Evolutionary conservation across 2,113 vertebrate genomes (phyloP), one percentile per base, ranked within the genome.

Genomic region (Budorcas taxicolor): DNA sequence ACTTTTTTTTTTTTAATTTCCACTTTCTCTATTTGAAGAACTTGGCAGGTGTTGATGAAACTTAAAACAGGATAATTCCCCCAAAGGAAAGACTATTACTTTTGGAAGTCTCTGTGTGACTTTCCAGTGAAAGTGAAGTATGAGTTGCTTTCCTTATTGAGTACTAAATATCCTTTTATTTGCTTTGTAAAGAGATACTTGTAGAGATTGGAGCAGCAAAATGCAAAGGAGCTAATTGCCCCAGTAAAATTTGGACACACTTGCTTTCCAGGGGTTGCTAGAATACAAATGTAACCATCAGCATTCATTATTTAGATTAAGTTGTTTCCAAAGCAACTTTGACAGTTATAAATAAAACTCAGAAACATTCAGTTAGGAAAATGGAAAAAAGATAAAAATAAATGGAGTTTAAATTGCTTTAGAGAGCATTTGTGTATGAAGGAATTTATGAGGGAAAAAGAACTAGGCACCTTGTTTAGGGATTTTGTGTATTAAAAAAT

Each of bases 351-450:
- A 97, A 90, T 76, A 97, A 96, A 94, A 96, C 58, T 55, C 92
- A 84, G 81, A 98, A 96, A 93, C 80, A 55, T 67, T 96, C 83
- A 64, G 84, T 97, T 96, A 91, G 25, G 80, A 94, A 97, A 91
- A 94, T 92, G 88, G 91, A 87, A 91, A 96, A 92, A 92, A 92
- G 95, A 97, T 96, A 93, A 98, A 98, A 98, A 98, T 96, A 96
- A 98, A 97, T 92, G 95, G 96, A 95, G 94, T 93, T 93, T 97
- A 96, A 97, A 97, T 94, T 91, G 58, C 92, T 96, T 97, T 78
- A 97, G 84, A 98, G 83, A 96, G 93, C 87, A 97, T 94, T 96
- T 96, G 81, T 74, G 45, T 94, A 67, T 64, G 43, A 19, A 93
- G 74, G 86, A 95, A 97, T 98, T 96, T 96, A 96, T 97, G 60